Evolutionary conservation across 2,113 vertebrate genomes (phyloP).

Genomic region (Dissostichus mawsoni): DNA sequence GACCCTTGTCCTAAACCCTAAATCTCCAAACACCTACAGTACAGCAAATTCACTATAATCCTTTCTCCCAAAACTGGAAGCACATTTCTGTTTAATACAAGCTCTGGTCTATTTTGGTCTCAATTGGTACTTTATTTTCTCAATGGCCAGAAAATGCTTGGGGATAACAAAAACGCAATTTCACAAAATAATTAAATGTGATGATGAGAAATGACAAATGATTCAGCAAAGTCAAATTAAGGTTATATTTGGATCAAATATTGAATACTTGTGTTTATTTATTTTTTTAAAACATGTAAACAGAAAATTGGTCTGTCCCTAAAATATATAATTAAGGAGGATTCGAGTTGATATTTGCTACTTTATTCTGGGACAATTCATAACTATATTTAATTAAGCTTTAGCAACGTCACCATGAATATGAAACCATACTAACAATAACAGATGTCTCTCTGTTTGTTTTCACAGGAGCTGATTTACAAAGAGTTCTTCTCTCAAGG

Average conservation of each 20-base stretch:
- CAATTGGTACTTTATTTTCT: constrained; percentile 2
- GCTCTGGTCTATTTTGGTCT: neutral
- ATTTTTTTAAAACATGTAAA: no score
- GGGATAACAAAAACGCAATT: neutral
- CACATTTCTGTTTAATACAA: constrained; percentile 18
- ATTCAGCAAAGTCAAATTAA: neutral
- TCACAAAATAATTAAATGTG: constrained; percentile 7
- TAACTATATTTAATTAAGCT: neutral
- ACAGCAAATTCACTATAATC: constrained; percentile 53
- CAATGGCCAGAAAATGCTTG: neutral
- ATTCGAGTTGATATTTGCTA: neutral
- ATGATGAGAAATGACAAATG: neutral
- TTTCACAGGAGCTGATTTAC: constrained; percentile 95
- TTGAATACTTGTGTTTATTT: neutral
- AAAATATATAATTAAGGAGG: neutral
- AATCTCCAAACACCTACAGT: constrained; percentile 50
- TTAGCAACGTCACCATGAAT: neutral
- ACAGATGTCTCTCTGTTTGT: constrained; percentile 40
- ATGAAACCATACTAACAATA: constrained; percentile 3
- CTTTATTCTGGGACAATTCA: neutral
- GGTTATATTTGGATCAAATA: neutral
- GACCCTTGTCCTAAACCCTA: constrained; percentile 63
- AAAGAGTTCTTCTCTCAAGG: constrained; percentile 99
- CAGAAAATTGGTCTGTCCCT: neutral
- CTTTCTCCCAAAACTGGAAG: constrained; percentile 15